Percentiles rank a stretch among this genome's conserved stretches.
Evolutionary conservation across 2,888 invertebrate species (phyloP).

Genomic region (Lithophane socia): DNA sequence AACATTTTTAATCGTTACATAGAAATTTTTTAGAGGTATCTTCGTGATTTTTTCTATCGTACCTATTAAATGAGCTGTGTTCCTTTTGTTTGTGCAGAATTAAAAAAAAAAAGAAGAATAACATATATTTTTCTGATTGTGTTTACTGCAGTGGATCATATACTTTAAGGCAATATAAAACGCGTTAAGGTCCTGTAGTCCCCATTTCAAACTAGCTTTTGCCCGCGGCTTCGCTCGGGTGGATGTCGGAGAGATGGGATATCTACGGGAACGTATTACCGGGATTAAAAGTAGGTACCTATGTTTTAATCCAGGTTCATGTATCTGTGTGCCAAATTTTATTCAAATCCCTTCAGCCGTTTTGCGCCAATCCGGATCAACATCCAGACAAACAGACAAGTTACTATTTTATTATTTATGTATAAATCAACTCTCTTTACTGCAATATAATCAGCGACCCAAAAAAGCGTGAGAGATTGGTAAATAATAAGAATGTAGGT

Average conservation of each 20-base stretch:
- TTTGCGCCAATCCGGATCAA: background rate
- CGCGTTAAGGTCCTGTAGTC: too few species aligned
- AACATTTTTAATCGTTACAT: too few species aligned
- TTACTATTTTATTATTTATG: background rate
- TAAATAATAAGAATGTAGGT: background rate
- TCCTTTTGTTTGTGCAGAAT: too few species aligned
- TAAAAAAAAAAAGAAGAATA: too few species aligned
- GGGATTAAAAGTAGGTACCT: background rate
- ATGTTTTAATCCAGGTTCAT: too few species aligned
- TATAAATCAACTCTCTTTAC: background rate
- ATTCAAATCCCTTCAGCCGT: background rate
- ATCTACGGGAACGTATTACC: background rate
- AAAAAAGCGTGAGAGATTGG: background rate
- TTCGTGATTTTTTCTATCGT: too few species aligned
- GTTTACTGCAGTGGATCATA: too few species aligned
- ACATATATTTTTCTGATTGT: too few species aligned
- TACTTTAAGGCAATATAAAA: too few species aligned
- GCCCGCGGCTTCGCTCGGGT: background rate
- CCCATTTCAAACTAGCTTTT: background rate
- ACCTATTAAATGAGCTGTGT: too few species aligned
- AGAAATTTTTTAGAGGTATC: too few species aligned
- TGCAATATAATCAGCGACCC: background rate
- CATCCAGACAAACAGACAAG: background rate
- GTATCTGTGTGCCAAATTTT: background rate
- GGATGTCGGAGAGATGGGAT: background rate